Evolutionary conservation across 2,113 vertebrate genomes (phyloP), one percentile per base, ranked within the genome.

Genomic region (Cygnus buccinator): DNA sequence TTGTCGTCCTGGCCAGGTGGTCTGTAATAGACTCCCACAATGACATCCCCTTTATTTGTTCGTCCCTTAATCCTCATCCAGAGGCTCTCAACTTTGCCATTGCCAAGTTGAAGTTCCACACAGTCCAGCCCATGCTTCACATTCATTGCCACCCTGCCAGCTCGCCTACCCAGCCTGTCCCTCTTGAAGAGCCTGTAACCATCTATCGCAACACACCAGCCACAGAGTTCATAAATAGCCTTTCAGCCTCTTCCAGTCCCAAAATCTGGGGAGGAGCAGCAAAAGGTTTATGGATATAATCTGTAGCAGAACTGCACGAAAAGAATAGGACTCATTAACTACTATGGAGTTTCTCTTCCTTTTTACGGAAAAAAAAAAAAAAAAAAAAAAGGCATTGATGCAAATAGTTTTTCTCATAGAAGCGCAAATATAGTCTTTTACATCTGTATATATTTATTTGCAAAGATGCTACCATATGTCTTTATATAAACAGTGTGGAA

Each of bases 401-500:
- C 14, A 59, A 89, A 57, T 61, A 52, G 7, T 61, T 84, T 88
- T 10, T 9, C n/a, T 94, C 35, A 52, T 4, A 82, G 26, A 7
- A 1, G 13, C 81, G 26, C 5, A 84, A 79, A 92, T 84, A 50
- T 66, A 89, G 35, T 66, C 52, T 54, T 48, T 70, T 9, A 61
- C 75, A 33, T 82, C 70, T 91, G 26, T 43, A 11, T 63, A 10
- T 79, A 57, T 88, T 94, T 94, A 59, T 84, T 84, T 92, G 39
- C 43, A 87, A 68, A 68, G 48, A 77, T 55, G 58, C 7, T 59
- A 67, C 74, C 82, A 90, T 96, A 94, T 97, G 95, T 85, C 50
- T 85, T 83, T 70, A 85, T 35, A 80, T 67, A 92, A 94, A 94
- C 75, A 91, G 25, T 67, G 58, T 29, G 55, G 55, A 90, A 92